These are phyloP conservation scores for Athene cunicularia DNA, from an alignment of 2,113 vertebrate genomes.

Conservation along the genomic window DNA sequence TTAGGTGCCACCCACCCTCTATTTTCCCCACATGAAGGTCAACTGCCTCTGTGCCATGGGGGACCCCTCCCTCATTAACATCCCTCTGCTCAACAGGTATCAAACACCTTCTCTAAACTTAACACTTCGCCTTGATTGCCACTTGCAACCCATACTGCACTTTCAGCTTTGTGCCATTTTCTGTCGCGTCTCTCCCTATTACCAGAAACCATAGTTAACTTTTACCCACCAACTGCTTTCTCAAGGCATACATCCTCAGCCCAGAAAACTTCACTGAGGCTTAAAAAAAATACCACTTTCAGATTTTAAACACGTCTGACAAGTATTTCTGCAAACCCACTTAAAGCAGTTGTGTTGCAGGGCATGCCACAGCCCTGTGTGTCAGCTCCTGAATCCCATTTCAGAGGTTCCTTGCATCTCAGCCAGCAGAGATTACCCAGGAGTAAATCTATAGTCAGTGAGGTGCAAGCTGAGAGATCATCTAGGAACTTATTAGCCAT, in stretches of 20 bases:
- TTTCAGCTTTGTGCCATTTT: background rate
- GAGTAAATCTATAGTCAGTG: background rate
- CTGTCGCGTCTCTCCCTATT: background rate
- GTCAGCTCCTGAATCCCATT: background rate
- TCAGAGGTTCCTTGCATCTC: background rate
- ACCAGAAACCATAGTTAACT: background rate
- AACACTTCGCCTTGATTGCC: accelerated
- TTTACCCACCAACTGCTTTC: background rate
- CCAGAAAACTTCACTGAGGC: background rate
- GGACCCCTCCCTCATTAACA: accelerated
- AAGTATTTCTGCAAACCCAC: background rate
- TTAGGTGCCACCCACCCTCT: too few species aligned
- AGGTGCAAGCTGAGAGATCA: background rate
- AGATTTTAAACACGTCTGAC: background rate
- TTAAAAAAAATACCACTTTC: background rate
- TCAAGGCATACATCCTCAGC: background rate
- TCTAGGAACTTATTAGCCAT: accelerated
- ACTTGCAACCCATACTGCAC: too few species aligned
- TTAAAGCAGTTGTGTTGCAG: background rate
- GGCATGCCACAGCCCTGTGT: accelerated
- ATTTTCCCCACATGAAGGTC: accelerated
- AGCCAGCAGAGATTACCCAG: background rate
- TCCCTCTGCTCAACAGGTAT: background rate
- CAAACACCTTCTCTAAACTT: background rate
- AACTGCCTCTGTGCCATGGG: background rate